Evolutionary conservation across 2,113 vertebrate species (phyloP), one percentile per base, ranked within the genome.

Genomic region (Oryzias celebensis): DNA sequence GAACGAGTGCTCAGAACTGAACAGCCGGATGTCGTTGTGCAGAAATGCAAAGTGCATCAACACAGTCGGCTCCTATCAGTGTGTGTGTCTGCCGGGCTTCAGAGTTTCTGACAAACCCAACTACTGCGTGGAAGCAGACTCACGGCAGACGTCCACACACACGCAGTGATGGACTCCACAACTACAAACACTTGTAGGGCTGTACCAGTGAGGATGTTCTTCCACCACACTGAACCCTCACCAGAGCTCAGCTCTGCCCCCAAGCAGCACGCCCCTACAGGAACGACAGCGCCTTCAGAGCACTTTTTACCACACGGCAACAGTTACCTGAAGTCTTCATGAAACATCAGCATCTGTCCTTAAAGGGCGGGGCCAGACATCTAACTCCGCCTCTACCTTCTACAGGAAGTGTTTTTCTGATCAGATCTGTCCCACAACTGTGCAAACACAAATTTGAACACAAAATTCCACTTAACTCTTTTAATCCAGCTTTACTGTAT

Each of bases 31-130:
- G 97, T 96, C 94, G 3, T 91, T 98, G 75, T 99, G 97, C 91
- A 97, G 94, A 89, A 99, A 99, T 0, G 95, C 94, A 65, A 95
- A 94, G 58, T 99, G 97, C 88, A 94, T 98, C 78, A 99, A 99
- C 89, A 98, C 95, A 0, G 92, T 93, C 61, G 97, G 97, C 31
- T 99, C 97, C 0, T 99, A 97, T 77, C 94, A 90, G 61, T 99
- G 97, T 54, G 73, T 93, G 83, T 99, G 97, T 81, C 93, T 99
- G 81, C 96, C 94, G 0, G 97, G 97, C 68, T 98, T 91, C 1
- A 59, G 87, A 2, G 89, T 90, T 53, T 98, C 96, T 0, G 92
- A 95, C 76, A 93, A 91, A 78, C 93, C 94, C 54, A 98, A 97
- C 92, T 97, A 95, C 93, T 99, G 97, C 68, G 94, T 96, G 59